Base-by-base conservation (phyloP, 2,113 vertebrate genomes). In the Ceyx cyanopectus region DNA sequence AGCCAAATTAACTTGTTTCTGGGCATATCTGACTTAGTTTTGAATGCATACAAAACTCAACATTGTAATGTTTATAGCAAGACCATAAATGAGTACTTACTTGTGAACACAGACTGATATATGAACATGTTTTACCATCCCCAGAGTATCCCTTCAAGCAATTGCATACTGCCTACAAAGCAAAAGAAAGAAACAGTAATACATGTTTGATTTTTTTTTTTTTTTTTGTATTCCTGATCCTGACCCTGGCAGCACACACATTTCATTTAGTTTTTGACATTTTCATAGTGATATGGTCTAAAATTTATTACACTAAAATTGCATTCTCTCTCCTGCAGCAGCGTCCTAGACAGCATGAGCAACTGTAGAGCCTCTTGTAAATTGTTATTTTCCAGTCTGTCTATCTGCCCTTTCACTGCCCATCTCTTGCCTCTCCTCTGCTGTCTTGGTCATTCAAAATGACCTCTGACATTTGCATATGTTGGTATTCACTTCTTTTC, bases 81-180 rank as follows among this genome's bases (percentile, higher is more conserved):
- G 63, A 58, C 12, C 19, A 62, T 24, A 27, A 62, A 45, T 15
- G 32, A 1, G 7, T 56, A 98, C 97, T 98, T 95, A 99, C 99
- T 23, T 96, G 97, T 65, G 30, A 81, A 95, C 99, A 99, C 61
- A 97, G 24, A 48, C 98, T 97, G 94, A 99, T 97, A 21, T 98
- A 95, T 1, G 84, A 91, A 94, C 99, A 99, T 62, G 6, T 94
- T 87, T 95, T 98, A 60, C 99, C 99, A 11, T 99, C 95, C 21
- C 98, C 98, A 2, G 96, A 96, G 95, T 98, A 99, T 13, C 97
- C 97, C 1, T 94, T 94, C 37, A 97, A 88, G 92, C 99, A 99
- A 87, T 97, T 97, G 34, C 99, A 99, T 22, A 81, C 97, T 5
- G 98, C 98, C 99, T 99, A 90, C 46, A 73, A 89, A n/a, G 51